phyloP scores from a whole-genome alignment of 2,113 vertebrate species.

The Caloenas nicobarica region DNA sequence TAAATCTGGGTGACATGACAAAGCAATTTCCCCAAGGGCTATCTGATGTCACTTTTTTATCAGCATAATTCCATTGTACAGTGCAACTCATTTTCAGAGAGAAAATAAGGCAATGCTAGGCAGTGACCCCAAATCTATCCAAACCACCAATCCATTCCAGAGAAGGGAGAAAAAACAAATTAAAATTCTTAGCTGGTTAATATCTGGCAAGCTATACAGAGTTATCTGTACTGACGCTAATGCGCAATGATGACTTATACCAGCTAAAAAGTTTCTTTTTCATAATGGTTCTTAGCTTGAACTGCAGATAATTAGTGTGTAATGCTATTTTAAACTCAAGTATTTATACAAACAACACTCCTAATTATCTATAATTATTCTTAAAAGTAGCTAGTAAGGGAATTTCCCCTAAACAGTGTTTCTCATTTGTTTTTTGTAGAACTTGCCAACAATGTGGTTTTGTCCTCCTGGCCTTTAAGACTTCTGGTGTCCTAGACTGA shows the following conservation, averaged over 20 bases:
- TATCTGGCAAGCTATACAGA: background rate
- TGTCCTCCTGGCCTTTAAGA: background rate
- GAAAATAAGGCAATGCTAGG: background rate
- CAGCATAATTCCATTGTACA: background rate
- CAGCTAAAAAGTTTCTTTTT: background rate
- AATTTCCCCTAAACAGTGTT: background rate
- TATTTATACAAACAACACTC: background rate
- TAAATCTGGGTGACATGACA: background rate
- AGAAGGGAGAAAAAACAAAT: background rate
- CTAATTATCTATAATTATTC: background rate
- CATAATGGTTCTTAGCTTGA: background rate
- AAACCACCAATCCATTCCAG: background rate
- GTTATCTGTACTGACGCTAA: background rate
- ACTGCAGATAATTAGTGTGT: background rate
- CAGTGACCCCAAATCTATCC: background rate
- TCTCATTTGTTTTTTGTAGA: background rate
- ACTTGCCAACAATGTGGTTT: background rate
- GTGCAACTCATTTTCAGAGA: background rate
- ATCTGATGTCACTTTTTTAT: background rate
- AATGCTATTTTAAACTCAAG: background rate
- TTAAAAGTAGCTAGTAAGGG: background rate
- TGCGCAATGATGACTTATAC: background rate
- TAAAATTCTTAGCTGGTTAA: background rate
- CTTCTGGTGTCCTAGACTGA: background rate
- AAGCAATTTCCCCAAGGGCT: background rate